Evolutionary conservation across 2,113 vertebrate species (phyloP).

Genomic region (Elachura formosa): DNA sequence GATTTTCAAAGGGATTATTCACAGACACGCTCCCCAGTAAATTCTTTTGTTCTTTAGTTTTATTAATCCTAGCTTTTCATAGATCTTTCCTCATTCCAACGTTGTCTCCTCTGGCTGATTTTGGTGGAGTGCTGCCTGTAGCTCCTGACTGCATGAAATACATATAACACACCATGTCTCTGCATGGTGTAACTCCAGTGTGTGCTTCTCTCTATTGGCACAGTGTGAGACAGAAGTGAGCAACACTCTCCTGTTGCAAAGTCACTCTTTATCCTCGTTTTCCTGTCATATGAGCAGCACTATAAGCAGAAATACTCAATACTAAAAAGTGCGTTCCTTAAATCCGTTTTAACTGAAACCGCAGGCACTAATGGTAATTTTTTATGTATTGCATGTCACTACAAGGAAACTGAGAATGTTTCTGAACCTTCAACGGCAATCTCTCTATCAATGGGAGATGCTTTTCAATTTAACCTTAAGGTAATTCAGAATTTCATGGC

Average conservation of each 20-base stretch:
- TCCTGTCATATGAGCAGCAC: neutral
- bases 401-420: neutral
- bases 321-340: neutral
- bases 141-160: neutral
- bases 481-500: neutral
- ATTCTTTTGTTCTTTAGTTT: neutral
- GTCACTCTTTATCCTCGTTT: neutral
- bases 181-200: neutral
- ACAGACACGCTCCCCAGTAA: fast-evolving
- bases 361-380: neutral
- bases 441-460: neutral
- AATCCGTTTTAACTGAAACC: neutral
- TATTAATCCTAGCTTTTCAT: neutral
- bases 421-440: neutral
- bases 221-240: neutral
- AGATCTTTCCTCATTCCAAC: neutral
- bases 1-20: neutral
- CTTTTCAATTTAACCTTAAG: neutral
- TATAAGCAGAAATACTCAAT: neutral
- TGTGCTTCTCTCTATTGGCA: neutral
- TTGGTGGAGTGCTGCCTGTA: neutral
- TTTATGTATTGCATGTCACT: neutral
- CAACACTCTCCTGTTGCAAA: neutral
- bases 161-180: fast-evolving
- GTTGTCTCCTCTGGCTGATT: neutral